phyloP scores from a whole-genome alignment of 2,797 vertebrate species.

The Philypnodon macrostomus region DNA sequence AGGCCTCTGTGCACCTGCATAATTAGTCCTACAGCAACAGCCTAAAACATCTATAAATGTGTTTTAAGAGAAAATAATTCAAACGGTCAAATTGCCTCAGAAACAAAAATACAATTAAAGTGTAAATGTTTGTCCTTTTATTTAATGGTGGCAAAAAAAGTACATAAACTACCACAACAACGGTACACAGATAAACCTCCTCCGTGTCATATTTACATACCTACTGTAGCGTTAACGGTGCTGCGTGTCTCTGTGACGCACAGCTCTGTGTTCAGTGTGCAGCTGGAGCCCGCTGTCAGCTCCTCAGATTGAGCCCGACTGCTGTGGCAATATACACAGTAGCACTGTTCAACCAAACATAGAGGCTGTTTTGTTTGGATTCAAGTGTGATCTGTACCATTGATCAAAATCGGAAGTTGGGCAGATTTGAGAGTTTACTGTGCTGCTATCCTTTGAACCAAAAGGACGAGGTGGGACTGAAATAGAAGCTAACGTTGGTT shows the following conservation, averaged over 20 bases:
- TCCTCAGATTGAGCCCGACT: slow-evolving; percentile 37
- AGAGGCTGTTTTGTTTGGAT: not conserved
- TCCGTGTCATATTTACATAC: slow-evolving; percentile 1
- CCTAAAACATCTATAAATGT: no score
- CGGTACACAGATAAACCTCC: no score
- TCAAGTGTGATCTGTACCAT: not conserved
- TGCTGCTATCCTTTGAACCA: slow-evolving; percentile 2
- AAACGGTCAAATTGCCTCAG: no score
- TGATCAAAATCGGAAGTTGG: slow-evolving; percentile 2
- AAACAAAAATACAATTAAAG: no score
- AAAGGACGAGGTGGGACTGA: slow-evolving; percentile 29
- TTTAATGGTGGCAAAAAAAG: no score
- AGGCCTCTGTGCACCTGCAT: no score
- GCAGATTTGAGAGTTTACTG: not conserved
- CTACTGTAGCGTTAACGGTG: slow-evolving; percentile 41
- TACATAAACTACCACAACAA: no score
- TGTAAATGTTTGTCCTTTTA: no score
- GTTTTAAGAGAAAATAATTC: no score
- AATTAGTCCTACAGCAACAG: no score
- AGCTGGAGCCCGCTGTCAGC: slow-evolving; percentile 49
- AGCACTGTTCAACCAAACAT: not conserved
- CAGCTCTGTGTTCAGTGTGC: slow-evolving; percentile 45
- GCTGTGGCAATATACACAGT: slow-evolving; percentile 28
- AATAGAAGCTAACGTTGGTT: slow-evolving; percentile 60
- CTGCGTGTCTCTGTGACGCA: slow-evolving; percentile 42